Evolutionary conservation across 2,888 invertebrate genomes (phyloP).

Genomic region (Chrysotoxum bicinctum): DNA sequence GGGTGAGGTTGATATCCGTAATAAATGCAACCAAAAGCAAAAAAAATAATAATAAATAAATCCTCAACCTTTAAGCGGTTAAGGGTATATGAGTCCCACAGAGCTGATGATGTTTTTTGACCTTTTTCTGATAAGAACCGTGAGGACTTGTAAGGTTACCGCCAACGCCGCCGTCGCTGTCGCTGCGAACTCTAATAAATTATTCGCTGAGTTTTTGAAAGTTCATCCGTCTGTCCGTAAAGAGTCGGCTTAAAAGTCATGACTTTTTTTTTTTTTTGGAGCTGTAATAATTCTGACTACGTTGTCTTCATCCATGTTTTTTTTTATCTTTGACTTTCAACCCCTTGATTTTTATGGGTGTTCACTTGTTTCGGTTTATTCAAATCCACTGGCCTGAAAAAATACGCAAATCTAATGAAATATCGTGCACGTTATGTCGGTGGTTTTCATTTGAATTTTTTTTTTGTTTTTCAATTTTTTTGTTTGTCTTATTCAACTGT

Average conservation of each 20-base stretch:
- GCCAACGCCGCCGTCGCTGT: neutral
- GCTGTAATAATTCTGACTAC: slow-evolving; percentile 17
- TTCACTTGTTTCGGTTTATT: slow-evolving; percentile 46
- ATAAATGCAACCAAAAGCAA: slow-evolving; percentile 54
- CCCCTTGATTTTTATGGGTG: slow-evolving; percentile 68
- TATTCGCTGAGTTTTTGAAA: slow-evolving; percentile 64
- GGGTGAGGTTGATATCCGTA: slow-evolving; percentile 58
- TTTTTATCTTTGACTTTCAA: slow-evolving; percentile 68
- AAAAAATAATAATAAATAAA: slow-evolving; percentile 10
- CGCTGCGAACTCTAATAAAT: slow-evolving; percentile 57
- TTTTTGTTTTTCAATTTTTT: neutral
- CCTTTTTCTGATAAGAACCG: slow-evolving; percentile 70
- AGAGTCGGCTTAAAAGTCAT: slow-evolving; percentile 21
- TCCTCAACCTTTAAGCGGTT: slow-evolving; percentile 61
- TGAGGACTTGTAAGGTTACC: slow-evolving; percentile 53
- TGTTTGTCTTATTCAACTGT: slow-evolving; percentile 23
- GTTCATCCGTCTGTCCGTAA: slow-evolving; percentile 50
- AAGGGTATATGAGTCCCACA: neutral
- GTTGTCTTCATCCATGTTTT: neutral
- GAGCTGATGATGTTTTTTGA: slow-evolving; percentile 47
- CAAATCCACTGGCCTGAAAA: slow-evolving; percentile 65
- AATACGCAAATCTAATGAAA: slow-evolving; percentile 69
- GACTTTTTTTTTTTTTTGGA: slow-evolving; percentile 10
- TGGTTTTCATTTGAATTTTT: slow-evolving; percentile 18
- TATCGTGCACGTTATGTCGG: slow-evolving; percentile 35